Evolutionary conservation across 2,888 invertebrate species (phyloP).

Genomic region (Acrocera orbiculus): DNA sequence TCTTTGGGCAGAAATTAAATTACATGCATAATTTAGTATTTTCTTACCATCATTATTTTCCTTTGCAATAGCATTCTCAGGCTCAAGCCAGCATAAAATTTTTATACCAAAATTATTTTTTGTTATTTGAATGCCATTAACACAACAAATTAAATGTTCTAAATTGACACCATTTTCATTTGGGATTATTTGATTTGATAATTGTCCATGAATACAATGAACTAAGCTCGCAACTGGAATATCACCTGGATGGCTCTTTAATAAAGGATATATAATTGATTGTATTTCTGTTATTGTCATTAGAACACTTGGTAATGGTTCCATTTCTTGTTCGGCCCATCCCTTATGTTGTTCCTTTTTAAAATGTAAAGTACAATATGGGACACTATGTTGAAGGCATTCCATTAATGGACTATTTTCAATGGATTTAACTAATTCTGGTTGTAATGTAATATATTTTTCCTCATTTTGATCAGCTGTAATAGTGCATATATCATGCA

Average conservation of each 20-base stretch:
- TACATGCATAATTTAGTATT: too few relatives aligned
- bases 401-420: conserved; percentile 34
- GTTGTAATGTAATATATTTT: conserved; percentile 50
- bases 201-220: conserved; percentile 27
- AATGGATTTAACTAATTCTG: conserved; percentile 39
- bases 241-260: conserved; percentile 27
- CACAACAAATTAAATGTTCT: conserved; percentile 76
- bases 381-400: conserved; percentile 32
- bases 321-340: conserved; percentile 61
- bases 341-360: conserved; percentile 43
- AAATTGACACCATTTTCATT: conserved; percentile 59
- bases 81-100: conserved; percentile 25
- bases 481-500: conserved; percentile 61
- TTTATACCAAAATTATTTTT: conserved; percentile 31
- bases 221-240: conserved; percentile 29
- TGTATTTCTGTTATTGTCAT: conserved; percentile 30
- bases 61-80: conserved; percentile 16
- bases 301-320: conserved; percentile 39
- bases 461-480: conserved; percentile 50
- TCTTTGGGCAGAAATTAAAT: too few relatives aligned
- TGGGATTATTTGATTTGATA: conserved; percentile 20
- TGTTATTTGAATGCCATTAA: conserved; percentile 46
- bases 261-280: conserved; percentile 24
- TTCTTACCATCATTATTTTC: conserved; percentile 8
- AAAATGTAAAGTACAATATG: conserved; percentile 47